Evolutionary conservation across 1,140 invertebrate species (phyloP).

Genomic region (Phortica variegata): DNA sequence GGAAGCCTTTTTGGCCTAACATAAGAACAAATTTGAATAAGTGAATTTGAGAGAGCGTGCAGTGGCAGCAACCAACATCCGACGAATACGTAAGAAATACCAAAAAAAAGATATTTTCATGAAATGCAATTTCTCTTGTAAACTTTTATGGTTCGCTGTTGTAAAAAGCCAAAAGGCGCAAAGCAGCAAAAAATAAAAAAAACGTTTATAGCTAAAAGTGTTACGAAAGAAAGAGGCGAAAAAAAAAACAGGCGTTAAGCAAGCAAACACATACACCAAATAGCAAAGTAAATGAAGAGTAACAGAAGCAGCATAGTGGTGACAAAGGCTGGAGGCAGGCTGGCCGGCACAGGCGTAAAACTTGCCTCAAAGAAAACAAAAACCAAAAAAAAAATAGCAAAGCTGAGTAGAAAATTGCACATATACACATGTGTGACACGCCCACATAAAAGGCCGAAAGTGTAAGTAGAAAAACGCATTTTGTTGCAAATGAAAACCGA

Average conservation of each 20-base stretch:
- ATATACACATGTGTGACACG: no score
- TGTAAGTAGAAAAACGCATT: no score
- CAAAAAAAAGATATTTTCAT: slow-evolving; percentile 46
- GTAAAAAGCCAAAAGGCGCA: slow-evolving; percentile 2
- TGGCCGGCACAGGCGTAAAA: no score
- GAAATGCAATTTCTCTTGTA: slow-evolving; percentile 54
- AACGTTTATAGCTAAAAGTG: slow-evolving; percentile 1
- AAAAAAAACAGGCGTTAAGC: neutral
- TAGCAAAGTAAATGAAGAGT: no score
- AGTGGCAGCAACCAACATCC: slow-evolving; percentile 23
- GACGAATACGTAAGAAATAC: slow-evolving; percentile 14
- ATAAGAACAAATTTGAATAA: slow-evolving; percentile 55
- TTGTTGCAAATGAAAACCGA: no score
- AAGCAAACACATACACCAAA: no score
- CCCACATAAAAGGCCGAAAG: no score
- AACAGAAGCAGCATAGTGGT: no score
- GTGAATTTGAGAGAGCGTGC: slow-evolving; percentile 49
- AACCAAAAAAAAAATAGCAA: no score
- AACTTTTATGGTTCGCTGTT: slow-evolving; percentile 45
- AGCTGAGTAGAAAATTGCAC: no score
- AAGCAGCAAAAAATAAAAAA: slow-evolving; percentile 12
- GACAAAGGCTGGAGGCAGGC: no score
- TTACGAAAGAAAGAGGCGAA: neutral
- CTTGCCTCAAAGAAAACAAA: no score
- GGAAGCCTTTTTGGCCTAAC: neutral